A percentile compares a stretch with the other conserved stretches of the same genome.
These are phyloP conservation scores for Chloropsis hardwickii DNA, from an alignment of 2,113 vertebrate species.

Conservation along the genomic window DNA sequence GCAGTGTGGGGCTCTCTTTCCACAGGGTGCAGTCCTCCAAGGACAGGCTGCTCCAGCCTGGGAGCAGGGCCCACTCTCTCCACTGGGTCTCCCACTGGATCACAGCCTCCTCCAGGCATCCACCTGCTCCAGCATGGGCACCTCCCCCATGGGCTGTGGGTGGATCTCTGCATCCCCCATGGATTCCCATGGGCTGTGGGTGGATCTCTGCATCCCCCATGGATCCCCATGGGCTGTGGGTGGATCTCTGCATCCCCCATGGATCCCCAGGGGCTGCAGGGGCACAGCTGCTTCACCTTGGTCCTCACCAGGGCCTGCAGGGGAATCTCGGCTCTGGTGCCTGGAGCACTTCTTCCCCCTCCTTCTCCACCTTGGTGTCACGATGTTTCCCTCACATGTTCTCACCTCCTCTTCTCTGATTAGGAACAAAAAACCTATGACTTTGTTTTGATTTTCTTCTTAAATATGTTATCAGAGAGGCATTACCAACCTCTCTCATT, in stretches of 20 bases:
- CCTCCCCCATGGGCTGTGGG: neutral
- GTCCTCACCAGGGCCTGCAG: neutral
- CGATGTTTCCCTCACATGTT: neutral
- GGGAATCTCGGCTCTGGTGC: fast-evolving
- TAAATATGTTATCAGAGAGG: no score
- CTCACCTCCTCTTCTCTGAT: neutral
- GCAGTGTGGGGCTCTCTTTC: neutral
- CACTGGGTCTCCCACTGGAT: neutral
- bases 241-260: neutral
- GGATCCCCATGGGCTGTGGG: neutral
- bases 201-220: neutral
- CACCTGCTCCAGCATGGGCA: neutral
- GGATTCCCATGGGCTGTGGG: no score
- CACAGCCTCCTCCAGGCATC: neutral
- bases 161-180: neutral
- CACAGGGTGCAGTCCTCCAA: neutral
- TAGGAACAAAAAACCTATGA: neutral
- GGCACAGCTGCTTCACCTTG: neutral
- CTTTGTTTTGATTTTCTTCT: neutral
- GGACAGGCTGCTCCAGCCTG: neutral
- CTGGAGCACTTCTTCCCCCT: neutral
- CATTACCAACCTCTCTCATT: neutral
- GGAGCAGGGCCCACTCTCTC: neutral
- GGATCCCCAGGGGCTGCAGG: neutral
- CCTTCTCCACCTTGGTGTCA: neutral